These are phyloP conservation scores for Doryteuthis pealeii DNA, from an alignment of 1,140 invertebrate genomes.

Conservation along the genomic window DNA sequence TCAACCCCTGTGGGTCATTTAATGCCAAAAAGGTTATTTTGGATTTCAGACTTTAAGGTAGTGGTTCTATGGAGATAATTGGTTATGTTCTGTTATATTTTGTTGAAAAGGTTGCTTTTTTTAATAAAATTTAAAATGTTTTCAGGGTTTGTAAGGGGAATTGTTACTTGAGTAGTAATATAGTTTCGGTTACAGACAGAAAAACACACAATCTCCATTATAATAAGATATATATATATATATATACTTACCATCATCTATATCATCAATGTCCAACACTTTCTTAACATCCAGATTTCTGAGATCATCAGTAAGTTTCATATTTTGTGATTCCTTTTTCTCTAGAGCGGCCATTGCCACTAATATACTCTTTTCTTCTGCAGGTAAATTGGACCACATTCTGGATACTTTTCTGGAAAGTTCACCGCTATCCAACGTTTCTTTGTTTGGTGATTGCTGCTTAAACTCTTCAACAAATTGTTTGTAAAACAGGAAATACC, in stretches of 20 bases:
- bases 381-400: neutral
- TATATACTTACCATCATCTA: neutral
- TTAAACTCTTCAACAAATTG: neutral
- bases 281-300: neutral
- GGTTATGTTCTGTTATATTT: too few relatives aligned
- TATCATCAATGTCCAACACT: neutral
- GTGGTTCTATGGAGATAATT: too few relatives aligned
- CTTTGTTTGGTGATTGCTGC: neutral
- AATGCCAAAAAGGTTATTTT: too few relatives aligned
- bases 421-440: neutral
- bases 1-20: too few relatives aligned
- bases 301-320: neutral
- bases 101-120: too few relatives aligned
- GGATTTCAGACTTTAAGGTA: too few relatives aligned
- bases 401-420: neutral
- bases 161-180: too few relatives aligned
- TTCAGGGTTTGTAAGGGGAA: too few relatives aligned
- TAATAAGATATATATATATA: too few relatives aligned
- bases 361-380: neutral
- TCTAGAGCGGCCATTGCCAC: neutral
- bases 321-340: neutral
- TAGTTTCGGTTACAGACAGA: too few relatives aligned
- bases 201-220: too few relatives aligned
- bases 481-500: conserved; percentile 4
- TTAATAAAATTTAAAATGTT: too few relatives aligned